Evolutionary conservation across 2,888 invertebrate species (phyloP).

Genomic region (Resseliella maxima): DNA sequence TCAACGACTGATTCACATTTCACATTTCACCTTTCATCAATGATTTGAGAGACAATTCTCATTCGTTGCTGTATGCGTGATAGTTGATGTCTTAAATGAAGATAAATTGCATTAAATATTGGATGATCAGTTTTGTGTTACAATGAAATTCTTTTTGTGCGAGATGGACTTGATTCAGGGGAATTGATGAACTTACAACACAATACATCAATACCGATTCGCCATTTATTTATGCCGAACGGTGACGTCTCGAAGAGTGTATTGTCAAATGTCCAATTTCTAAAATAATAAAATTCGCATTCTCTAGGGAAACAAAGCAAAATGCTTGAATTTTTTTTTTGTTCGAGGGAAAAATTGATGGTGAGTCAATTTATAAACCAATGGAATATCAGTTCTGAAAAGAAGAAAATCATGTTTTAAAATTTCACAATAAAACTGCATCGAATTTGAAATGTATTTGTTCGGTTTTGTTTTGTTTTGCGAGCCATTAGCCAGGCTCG

Average conservation of each 20-base stretch:
- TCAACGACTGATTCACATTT: background rate
- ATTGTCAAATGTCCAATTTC: constrained; percentile 37
- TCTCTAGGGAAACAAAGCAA: background rate
- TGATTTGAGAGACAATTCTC: background rate
- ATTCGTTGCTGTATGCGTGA: background rate
- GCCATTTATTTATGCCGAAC: background rate
- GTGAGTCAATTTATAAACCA: background rate
- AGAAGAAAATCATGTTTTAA: background rate
- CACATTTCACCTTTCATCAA: constrained; percentile 1
- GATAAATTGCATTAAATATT: constrained; percentile 54
- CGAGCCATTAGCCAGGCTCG: background rate
- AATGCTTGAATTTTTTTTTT: background rate
- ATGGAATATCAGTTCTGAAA: no score
- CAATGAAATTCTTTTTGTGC: background rate
- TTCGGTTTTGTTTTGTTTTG: no score
- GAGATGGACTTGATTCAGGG: background rate
- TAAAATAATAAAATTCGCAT: background rate
- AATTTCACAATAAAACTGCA: constrained; percentile 28
- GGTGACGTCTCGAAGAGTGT: background rate
- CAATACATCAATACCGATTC: background rate
- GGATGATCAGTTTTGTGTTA: background rate
- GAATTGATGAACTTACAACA: background rate
- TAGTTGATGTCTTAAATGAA: constrained; percentile 18
- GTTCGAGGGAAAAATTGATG: constrained; percentile 23
- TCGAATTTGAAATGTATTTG: background rate